Evolutionary conservation across 2,888 invertebrate species (phyloP).

Genomic region (Lepidonotus clava): DNA sequence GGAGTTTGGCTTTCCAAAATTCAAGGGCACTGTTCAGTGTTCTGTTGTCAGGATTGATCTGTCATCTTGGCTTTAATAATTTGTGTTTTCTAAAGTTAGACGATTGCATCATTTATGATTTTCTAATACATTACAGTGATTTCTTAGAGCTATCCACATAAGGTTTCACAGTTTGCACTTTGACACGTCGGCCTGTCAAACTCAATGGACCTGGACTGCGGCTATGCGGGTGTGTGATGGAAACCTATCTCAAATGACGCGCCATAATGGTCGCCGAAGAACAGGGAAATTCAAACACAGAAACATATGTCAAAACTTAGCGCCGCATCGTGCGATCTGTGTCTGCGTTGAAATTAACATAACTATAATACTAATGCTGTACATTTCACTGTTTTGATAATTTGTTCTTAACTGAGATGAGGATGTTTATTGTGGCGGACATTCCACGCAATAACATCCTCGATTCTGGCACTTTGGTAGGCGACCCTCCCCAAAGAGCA

Average conservation of each 20-base stretch:
- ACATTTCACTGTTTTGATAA: not conserved
- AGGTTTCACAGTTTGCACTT: not conserved
- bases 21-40: no score
- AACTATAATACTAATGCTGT: not conserved
- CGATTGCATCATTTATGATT: no score
- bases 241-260: constrained; percentile 59
- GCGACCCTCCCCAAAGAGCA: constrained; percentile 22
- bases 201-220: not conserved
- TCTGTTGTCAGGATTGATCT: no score
- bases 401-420: not conserved
- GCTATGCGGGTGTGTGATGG: not conserved
- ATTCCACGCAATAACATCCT: constrained; percentile 49
- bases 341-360: not conserved
- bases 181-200: constrained; percentile 25
- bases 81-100: no score
- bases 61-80: no score
- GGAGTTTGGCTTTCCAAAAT: no score
- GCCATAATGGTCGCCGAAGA: constrained; percentile 55
- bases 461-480: constrained; percentile 15
- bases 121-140: no score
- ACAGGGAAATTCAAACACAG: constrained; percentile 59
- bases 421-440: constrained; percentile 25
- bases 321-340: not conserved
- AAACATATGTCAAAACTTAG: constrained; percentile 37
- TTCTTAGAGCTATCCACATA: no score